These are phyloP conservation scores for Drosophila sturtevanti DNA, from an alignment of 1,140 invertebrate species.

Conservation along the genomic window DNA sequence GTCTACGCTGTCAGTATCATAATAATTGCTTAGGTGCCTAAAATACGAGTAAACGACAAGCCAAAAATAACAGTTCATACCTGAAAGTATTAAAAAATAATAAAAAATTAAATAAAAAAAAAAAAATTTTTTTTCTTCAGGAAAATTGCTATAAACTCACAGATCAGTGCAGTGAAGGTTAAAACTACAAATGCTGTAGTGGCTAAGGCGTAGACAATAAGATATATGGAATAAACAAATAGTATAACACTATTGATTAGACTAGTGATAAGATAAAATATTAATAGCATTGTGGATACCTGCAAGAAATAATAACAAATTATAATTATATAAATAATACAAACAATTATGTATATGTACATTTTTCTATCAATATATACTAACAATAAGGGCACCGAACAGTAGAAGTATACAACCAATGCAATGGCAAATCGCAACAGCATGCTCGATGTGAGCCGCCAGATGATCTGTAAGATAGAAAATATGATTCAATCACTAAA, in stretches of 20 bases:
- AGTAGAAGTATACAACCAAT: constrained; percentile 54
- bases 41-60: constrained; percentile 49
- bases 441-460: constrained; percentile 27
- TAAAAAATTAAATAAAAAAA: too few species aligned
- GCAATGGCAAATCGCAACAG: constrained; percentile 58
- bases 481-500: too few species aligned
- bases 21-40: not conserved
- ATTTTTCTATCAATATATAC: constrained; percentile 7
- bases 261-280: constrained; percentile 59
- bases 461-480: not conserved
- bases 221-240: not conserved
- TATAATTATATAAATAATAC: too few species aligned
- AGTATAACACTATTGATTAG: constrained; percentile 36
- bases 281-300: constrained; percentile 47
- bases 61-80: constrained; percentile 38
- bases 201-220: not conserved
- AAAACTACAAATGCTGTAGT: not conserved
- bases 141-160: constrained; percentile 29
- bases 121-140: too few species aligned
- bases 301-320: not conserved
- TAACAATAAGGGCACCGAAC: constrained; percentile 47
- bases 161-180: not conserved
- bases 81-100: constrained; percentile 23
- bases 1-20: not conserved
- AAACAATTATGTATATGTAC: too few species aligned